Conservation (phyloP, 2,797 vertebrate species). For the Hapalemur alaotrensis region DNA sequence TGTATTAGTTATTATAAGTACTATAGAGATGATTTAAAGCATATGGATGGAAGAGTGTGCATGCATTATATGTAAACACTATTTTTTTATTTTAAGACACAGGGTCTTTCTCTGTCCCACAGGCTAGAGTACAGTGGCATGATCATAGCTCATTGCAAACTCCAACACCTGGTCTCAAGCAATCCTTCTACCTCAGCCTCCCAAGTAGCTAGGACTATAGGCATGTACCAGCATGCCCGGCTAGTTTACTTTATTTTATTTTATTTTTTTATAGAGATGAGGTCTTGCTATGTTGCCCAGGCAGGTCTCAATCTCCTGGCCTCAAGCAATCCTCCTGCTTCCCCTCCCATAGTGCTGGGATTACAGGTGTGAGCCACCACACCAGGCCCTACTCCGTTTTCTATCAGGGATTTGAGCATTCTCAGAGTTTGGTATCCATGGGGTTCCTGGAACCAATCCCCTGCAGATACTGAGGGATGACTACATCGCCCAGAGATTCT, state of each 20-base stretch:
- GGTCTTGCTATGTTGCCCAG: neutral
- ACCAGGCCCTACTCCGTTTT: neutral
- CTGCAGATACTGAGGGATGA: neutral
- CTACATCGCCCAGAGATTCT: neutral
- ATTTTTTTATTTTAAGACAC: neutral
- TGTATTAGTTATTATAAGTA: neutral
- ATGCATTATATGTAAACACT: neutral
- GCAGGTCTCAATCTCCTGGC: neutral
- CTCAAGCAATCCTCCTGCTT: neutral
- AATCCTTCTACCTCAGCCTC: neutral
- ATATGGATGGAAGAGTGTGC: neutral
- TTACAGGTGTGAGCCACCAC: neutral
- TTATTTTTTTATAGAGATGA: neutral
- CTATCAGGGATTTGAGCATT: neutral
- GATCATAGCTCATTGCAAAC: neutral
- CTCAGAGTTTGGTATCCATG: neutral
- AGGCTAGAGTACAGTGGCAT: neutral
- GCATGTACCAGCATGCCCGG: neutral
- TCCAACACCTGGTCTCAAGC: neutral
- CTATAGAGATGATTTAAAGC: neutral
- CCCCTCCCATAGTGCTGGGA: neutral
- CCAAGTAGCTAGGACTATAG: neutral
- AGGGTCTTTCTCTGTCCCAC: neutral
- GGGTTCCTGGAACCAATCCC: neutral
- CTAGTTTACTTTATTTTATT: neutral